Evolutionary conservation across 2,888 invertebrate genomes (phyloP), one percentile per base, ranked within the genome.

Genomic region (Drosophila meridionalis): DNA sequence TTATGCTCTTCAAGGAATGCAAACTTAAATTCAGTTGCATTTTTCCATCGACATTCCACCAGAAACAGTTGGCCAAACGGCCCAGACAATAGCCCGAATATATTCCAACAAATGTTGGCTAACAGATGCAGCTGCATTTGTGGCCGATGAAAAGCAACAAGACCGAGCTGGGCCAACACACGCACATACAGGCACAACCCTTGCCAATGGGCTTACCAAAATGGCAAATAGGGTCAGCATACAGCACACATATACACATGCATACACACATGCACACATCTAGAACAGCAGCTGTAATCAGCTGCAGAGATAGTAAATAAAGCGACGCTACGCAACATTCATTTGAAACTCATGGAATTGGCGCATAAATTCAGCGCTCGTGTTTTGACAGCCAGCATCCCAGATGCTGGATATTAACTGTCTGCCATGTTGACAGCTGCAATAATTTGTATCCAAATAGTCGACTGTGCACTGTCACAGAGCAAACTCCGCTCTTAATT

Each of bases 381-480:
- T 34, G 42, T 32, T 50, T 62, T 14, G 36, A 20, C 28, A 26
- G 28, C 45, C 26, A 20, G 36, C 58, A 65, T 26, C 58, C 45
- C 20, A 64, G 42, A 58, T 72, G 40, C 52, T 43, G 69, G 60
- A 73, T 74, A 64, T 69, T 73, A 74, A 74, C 63, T 69, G 73
- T 57, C 74, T 57, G 52, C 38, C 52, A 73, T 64, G 56, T 53
- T 69, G 74, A 74, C 69, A 74, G 60, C 53, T 59, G 56, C 36
- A 56, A 60, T 64, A 56, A 74, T 69, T 60, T 59, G 30, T 59
- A 45, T 61, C 52, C 53, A 61, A 72, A 58, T 30, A 30, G 56
- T 34, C 48, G 12, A 38, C 36, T 34, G 5, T 55, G 26, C 38
- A 38, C 36, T 38, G 34, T 38, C 20, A 48, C 40, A 50, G 36